A percentile compares a stretch with the other conserved stretches of the same genome.
These are phyloP conservation scores for Pseudotriccus pelzelni DNA, from an alignment of 2,797 vertebrate species.

Conservation along the genomic window DNA sequence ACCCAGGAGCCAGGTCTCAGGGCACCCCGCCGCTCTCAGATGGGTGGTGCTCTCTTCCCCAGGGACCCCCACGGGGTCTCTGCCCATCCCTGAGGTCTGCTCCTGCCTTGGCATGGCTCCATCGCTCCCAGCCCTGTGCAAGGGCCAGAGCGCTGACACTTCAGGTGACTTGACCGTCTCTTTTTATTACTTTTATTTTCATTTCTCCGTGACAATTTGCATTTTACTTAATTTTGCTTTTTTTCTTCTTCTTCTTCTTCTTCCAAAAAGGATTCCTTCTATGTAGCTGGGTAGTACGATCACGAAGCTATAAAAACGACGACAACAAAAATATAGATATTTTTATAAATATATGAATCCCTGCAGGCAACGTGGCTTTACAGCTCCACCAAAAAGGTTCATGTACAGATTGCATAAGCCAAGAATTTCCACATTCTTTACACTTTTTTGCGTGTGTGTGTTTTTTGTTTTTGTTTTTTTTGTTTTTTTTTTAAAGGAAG, in stretches of 20 bases:
- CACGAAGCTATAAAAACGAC: conserved; percentile 55
- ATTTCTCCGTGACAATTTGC: not conserved
- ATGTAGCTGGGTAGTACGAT: conserved; percentile 7
- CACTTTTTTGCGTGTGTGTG: not conserved
- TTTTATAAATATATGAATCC: conserved; percentile 69
- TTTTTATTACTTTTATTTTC: not conserved
- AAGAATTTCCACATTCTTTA: conserved; percentile 71
- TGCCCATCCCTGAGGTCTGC: not conserved
- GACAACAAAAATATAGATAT: conserved; percentile 69
- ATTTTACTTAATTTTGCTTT: not conserved
- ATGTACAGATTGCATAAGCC: conserved; percentile 63
- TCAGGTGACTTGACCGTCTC: not conserved
- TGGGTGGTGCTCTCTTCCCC: not conserved
- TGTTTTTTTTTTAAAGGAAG: not conserved
- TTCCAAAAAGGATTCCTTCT: conserved; percentile 36
- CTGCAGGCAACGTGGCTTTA: conserved; percentile 70
- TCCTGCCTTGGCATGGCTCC: not conserved
- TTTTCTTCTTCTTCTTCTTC: not conserved
- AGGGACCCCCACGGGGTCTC: not conserved
- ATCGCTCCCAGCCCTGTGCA: not conserved
- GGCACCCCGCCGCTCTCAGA: not conserved
- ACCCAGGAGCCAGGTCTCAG: not conserved
- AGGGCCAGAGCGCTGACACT: not conserved
- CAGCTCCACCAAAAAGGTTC: conserved; percentile 71
- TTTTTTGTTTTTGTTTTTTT: not conserved